phyloP scores from a whole-genome alignment of 2,797 vertebrate species.

The Ara ararauna region DNA sequence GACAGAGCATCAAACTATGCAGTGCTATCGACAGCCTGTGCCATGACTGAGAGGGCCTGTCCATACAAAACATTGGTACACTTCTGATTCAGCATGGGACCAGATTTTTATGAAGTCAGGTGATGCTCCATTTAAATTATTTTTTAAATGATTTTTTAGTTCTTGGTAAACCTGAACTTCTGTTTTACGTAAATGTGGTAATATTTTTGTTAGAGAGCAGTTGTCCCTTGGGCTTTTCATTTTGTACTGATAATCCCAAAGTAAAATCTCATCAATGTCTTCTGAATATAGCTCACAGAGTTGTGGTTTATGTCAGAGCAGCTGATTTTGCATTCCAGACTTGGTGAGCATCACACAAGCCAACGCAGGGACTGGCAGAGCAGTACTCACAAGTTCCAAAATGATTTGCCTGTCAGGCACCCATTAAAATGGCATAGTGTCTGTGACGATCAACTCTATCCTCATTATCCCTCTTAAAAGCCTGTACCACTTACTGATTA shows the following conservation, averaged over 20 bases:
- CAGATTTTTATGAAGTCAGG: neutral
- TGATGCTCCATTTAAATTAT: neutral
- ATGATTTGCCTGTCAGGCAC: slow-evolving; percentile 20
- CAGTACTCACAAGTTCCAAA: neutral
- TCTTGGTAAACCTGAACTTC: neutral
- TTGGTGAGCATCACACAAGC: neutral
- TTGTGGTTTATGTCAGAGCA: neutral
- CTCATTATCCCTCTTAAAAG: slow-evolving; percentile 31
- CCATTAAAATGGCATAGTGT: neutral
- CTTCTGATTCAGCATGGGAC: neutral
- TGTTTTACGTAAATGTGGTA: neutral
- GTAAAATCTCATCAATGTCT: slow-evolving; percentile 4
- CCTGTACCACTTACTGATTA: slow-evolving; percentile 17
- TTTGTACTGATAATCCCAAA: neutral
- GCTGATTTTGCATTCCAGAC: slow-evolving; percentile 10
- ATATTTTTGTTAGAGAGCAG: neutral
- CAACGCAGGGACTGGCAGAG: neutral
- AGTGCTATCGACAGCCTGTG: neutral
- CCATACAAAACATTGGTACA: neutral
- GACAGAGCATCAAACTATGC: neutral
- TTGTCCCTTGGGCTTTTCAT: neutral
- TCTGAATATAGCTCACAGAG: neutral
- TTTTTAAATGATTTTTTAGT: neutral
- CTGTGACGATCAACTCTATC: slow-evolving; percentile 2
- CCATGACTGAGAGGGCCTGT: neutral